Evolutionary conservation across 2,888 invertebrate genomes (phyloP).

Genomic region (Habroteleia sp.): DNA sequence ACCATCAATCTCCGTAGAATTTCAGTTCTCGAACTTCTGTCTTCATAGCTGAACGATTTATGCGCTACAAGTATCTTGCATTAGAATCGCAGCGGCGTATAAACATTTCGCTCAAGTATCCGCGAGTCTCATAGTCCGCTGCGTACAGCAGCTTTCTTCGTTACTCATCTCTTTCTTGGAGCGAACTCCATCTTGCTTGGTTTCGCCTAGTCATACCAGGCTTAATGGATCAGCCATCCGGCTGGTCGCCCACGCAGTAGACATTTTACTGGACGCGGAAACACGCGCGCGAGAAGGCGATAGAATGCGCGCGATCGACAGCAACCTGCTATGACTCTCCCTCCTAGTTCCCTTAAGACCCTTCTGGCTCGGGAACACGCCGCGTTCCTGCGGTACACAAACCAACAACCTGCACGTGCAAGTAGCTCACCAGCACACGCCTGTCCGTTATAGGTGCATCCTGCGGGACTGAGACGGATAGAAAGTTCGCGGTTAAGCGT

Average conservation of each 20-base stretch:
- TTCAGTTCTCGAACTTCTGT: constrained; percentile 21
- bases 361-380: constrained; percentile 31
- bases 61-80: constrained; percentile 41
- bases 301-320: constrained; percentile 61
- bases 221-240: constrained; percentile 56
- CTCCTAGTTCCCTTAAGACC: constrained; percentile 26
- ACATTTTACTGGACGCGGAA: constrained; percentile 58
- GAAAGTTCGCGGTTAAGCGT: constrained; percentile 65
- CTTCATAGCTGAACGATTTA: constrained; percentile 33
- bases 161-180: not conserved
- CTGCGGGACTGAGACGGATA: constrained; percentile 62
- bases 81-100: constrained; percentile 37
- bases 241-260: constrained; percentile 52
- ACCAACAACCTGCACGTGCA: constrained; percentile 38
- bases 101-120: constrained; percentile 32
- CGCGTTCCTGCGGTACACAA: constrained; percentile 43
- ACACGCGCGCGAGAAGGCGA: constrained; percentile 54
- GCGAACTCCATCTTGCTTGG: not conserved
- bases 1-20: constrained; percentile 24
- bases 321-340: constrained; percentile 46
- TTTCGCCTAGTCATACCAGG: constrained; percentile 34
- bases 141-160: constrained; percentile 16
- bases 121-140: constrained; percentile 13
- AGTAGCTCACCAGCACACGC: constrained; percentile 38
- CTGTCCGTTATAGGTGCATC: constrained; percentile 67